Base-by-base conservation (phyloP, 2,797 vertebrate species). In the Aphelocoma californica region DNA sequence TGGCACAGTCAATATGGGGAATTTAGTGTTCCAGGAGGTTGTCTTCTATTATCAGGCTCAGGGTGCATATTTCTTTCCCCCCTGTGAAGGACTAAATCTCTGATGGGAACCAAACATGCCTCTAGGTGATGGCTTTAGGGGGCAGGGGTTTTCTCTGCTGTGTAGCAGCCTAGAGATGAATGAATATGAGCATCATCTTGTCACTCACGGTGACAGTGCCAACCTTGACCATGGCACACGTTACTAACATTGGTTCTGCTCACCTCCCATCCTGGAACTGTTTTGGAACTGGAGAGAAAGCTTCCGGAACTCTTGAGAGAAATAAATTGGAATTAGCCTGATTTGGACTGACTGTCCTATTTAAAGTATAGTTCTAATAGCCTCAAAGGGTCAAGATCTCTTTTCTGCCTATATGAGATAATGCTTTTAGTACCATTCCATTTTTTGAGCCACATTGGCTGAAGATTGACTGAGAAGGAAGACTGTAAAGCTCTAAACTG, bases 51-150 rank as follows among this genome's bases (percentile, higher is more conserved):
- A 58, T 14, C 47, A 69, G n/a, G 26, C 20, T 64, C 10, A 45
- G 34, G 21, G 7, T 54, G 10, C 3, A 1, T 14, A 16, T 1
- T 18, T 51, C 9, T 3, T 38, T 25, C 1, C 12, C 4, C 1
- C 2, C 9, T 8, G 3, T 61, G 47, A 74, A 73, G 45, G 15
- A 38, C 24, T 61, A 26, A 57, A 66, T 65, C 62, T 51, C 5
- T 85, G 42, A 15, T 58, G n/a, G 14, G 75, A 48, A 51, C 67
- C 18, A 47, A 20, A 44, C 5, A 2, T 70, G 32, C 34, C 53
- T 77, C n/a, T 79, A 36, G 26, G 31, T 48, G 28, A 53, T 58
- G 15, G 51, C 24, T 83, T 50, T 66, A 51, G 45, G 69, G 92
- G 24, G 18, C 26, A 38, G 28, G 26, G 2, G 2, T 4, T 17